phyloP scores from a whole-genome alignment of 2,113 vertebrate genomes.

The Gyps fulvus region DNA sequence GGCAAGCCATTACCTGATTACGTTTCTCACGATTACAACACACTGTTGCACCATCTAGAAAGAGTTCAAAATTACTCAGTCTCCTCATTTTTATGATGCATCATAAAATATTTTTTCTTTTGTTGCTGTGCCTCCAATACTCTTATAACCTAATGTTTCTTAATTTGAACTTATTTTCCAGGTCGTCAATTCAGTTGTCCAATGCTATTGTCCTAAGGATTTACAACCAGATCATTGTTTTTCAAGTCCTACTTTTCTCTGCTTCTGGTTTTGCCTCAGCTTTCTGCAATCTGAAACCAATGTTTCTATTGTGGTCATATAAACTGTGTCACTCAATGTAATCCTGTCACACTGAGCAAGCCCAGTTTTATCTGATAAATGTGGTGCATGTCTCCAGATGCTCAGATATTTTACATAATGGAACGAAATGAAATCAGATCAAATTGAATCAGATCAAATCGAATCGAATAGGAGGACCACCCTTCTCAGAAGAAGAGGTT shows the following conservation, averaged over 20 bases:
- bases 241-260: not conserved
- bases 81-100: not conserved
- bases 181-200: not conserved
- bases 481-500: not conserved
- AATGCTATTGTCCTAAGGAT: not conserved
- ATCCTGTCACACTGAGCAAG: not conserved
- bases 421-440: not conserved
- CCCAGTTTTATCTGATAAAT: not conserved
- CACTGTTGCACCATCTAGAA: not conserved
- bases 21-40: not conserved
- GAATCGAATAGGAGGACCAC: not conserved
- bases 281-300: not conserved
- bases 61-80: not conserved
- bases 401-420: not conserved
- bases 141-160: not conserved
- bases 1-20: not conserved
- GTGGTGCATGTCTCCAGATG: not conserved
- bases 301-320: not conserved
- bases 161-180: conserved; percentile 41
- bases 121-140: not conserved
- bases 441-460: not conserved
- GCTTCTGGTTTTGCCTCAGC: not conserved
- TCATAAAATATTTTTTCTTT: not conserved
- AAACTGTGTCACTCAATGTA: not conserved
- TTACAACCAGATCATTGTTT: not conserved